Percentiles rank a stretch among this genome's conserved stretches.
Conservation (phyloP, 2,113 vertebrate genomes). For the Grantiella picta region DNA sequence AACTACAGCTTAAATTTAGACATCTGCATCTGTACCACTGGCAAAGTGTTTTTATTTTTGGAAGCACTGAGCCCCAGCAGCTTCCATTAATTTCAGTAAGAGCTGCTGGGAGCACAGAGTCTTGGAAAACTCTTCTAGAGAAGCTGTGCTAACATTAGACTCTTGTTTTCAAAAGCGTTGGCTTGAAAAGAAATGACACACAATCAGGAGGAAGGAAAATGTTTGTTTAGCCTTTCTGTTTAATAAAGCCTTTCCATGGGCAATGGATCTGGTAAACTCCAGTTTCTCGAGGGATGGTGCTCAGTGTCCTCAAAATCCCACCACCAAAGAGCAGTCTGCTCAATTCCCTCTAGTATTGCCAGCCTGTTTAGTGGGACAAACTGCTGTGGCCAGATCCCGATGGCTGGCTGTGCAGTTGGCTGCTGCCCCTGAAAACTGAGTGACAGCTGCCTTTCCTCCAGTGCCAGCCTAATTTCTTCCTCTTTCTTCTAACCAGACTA, state of each 20-base stretch:
- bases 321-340: not conserved
- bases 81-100: constrained; percentile 47
- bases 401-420: not conserved
- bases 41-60: constrained; percentile 54
- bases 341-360: not conserved
- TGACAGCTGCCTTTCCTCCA: constrained; percentile 14
- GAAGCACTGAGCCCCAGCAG: constrained; percentile 29
- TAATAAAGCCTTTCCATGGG: not conserved
- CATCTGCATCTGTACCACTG: constrained; percentile 39
- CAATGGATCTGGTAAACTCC: constrained; percentile 9
- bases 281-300: not conserved
- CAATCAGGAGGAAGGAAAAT: constrained; percentile 44
- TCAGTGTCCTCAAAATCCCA: not conserved
- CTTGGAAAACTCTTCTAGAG: constrained; percentile 51
- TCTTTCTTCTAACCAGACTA: not conserved
- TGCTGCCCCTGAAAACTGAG: not conserved
- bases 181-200: constrained; percentile 51
- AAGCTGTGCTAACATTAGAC: constrained; percentile 53
- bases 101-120: constrained; percentile 25
- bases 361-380: not conserved
- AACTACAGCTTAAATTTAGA: constrained; percentile 47
- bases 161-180: constrained; percentile 35
- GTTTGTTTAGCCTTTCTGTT: constrained; percentile 42
- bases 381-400: not conserved
- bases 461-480: not conserved